Base-by-base conservation (phyloP, 1,140 invertebrate species). In the Nixonia krombeini region DNA sequence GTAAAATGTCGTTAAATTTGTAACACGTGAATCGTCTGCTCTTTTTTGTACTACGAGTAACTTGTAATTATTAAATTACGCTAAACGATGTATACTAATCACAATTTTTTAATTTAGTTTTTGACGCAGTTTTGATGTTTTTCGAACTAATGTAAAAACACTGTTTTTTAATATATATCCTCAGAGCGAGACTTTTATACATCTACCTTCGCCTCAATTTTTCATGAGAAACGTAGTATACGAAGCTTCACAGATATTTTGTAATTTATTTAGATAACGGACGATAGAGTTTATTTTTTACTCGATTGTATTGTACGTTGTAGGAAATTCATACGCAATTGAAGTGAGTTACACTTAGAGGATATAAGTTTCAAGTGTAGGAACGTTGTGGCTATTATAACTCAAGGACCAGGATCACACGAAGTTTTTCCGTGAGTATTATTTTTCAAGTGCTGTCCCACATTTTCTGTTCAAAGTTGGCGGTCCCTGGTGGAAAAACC, bases 41-140 rank as follows among this genome's bases (percentile, higher is more conserved):
- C 40, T 16, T 46, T 56, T 56, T 45, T 37, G 42, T 45, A 55
- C 8, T 42, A 31, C 18, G n/a, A n/a, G n/a, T n/a, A 40, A 29
- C 28, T 17, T 40, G 37, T 25, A 40, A 16, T 26, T 12, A 0
- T 29, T 31, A 12, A 4, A 31, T 12, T 6, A 21, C 21, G 21
- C 6, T 3, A 21, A 21, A 21, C n/a, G n/a, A n/a, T n/a, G n/a
- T 3, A 21, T 21, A 21, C 6, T 21, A 21, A 2, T 21, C 29
- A 12, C 10, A 8, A 31, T 31, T 31, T 31, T 31, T 31, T 31
- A 4, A 31, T 31, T 31, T 31, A 9, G 29, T 2, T 31, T 31
- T 12, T 31, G 9, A 31, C 3, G 29, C 29, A 12, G 15, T 37
- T 37, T 37, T 15, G 2, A 16, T 37, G 33, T 37, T 10, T n/a